Percentiles rank a stretch among this genome's conserved stretches.
phyloP scores from a whole-genome alignment of 2,113 vertebrate genomes.

The Columbina picui region DNA sequence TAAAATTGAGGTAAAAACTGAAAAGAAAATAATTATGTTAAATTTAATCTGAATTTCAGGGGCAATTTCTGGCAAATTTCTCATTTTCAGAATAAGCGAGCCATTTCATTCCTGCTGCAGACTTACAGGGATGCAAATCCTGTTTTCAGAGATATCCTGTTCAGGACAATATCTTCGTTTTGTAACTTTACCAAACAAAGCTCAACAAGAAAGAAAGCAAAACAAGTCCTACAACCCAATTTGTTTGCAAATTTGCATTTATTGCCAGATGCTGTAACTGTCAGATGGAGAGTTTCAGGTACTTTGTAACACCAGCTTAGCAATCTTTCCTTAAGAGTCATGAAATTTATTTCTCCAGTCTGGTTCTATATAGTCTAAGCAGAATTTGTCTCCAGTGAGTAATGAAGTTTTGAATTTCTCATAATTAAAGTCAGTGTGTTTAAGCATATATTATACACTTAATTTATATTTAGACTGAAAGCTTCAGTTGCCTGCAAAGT shows the following conservation, averaged over 20 bases:
- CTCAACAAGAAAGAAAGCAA: background rate
- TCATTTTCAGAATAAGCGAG: slow-evolving; percentile 2
- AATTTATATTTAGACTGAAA: slow-evolving; percentile 30
- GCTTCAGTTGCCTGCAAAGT: background rate
- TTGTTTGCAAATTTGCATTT: slow-evolving; percentile 52
- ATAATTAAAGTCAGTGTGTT: slow-evolving; percentile 27
- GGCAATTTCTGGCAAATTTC: background rate
- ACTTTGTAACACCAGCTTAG: background rate
- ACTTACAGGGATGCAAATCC: background rate
- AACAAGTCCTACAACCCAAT: background rate
- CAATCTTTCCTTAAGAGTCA: background rate
- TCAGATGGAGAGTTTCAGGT: background rate
- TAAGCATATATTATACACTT: slow-evolving; percentile 31
- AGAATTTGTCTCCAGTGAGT: background rate
- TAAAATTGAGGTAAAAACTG: slow-evolving; percentile 16
- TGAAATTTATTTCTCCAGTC: background rate
- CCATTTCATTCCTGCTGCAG: background rate
- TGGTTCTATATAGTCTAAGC: slow-evolving; percentile 7
- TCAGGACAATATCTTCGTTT: background rate
- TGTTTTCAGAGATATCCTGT: background rate
- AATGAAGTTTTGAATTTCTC: slow-evolving; percentile 5
- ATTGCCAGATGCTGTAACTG: slow-evolving; percentile 11
- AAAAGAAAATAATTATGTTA: background rate
- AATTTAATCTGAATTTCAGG: background rate
- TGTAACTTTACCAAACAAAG: background rate